Evolutionary conservation across 2,113 vertebrate genomes (phyloP).

Genomic region (Sterrhoptilus dennistouni): DNA sequence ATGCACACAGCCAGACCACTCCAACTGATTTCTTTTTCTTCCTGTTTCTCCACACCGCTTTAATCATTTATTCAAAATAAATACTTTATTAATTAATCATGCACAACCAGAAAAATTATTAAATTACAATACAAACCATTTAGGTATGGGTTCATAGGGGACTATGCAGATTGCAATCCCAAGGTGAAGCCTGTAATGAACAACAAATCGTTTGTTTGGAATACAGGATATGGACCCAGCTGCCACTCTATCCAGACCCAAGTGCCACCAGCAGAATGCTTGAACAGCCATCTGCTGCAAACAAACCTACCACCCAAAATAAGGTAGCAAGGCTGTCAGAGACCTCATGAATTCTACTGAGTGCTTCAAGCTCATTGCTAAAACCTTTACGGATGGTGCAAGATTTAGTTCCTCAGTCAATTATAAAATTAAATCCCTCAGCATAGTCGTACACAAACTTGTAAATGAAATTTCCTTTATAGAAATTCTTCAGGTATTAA

Average conservation of each 20-base stretch:
- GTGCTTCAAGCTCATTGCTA: background rate
- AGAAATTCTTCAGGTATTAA: background rate
- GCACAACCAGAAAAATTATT: background rate
- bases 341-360: background rate
- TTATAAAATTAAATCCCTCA: background rate
- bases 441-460: background rate
- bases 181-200: background rate
- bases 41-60: background rate
- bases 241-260: background rate
- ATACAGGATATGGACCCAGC: background rate
- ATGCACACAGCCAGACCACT: background rate
- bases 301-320: background rate
- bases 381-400: background rate
- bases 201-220: background rate
- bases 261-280: background rate
- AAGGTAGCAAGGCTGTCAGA: background rate
- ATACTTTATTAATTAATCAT: slow-evolving; percentile 12
- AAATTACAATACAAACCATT: background rate
- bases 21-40: background rate
- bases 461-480: background rate
- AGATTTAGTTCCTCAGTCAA: background rate
- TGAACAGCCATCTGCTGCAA: background rate
- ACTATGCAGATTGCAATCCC: background rate
- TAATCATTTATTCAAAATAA: background rate
- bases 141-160: background rate